phyloP scores from a whole-genome alignment of 2,797 vertebrate genomes.

The Psittacula echo region DNA sequence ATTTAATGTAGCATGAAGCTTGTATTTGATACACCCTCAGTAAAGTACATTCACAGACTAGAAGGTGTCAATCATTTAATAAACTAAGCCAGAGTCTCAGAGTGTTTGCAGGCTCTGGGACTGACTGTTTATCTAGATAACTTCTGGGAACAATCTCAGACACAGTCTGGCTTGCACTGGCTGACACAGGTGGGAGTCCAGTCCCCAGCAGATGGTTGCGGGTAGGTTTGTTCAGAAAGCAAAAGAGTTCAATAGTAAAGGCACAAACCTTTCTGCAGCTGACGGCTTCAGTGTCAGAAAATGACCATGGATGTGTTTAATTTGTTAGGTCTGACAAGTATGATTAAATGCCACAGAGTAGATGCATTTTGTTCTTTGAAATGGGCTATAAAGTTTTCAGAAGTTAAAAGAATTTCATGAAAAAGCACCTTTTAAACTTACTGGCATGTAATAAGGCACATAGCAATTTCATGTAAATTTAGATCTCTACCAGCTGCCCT shows the following conservation, averaged over 20 bases:
- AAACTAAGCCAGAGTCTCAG: background rate
- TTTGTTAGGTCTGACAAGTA: slow-evolving; percentile 20
- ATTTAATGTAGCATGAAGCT: background rate
- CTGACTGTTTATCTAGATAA: background rate
- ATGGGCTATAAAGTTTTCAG: background rate
- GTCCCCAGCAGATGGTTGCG: background rate
- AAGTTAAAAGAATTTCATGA: background rate
- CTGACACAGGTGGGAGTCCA: fast-evolving
- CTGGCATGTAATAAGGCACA: background rate
- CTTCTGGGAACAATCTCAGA: background rate
- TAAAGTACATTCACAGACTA: background rate
- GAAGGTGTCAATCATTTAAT: background rate
- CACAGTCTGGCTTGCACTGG: background rate
- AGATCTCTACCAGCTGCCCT: background rate
- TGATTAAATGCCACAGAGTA: background rate
- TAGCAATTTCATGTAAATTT: slow-evolving; percentile 14
- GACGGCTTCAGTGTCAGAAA: background rate
- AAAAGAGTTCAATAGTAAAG: background rate
- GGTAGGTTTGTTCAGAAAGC: background rate
- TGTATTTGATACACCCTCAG: background rate
- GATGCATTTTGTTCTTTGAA: background rate
- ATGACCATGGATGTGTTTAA: background rate
- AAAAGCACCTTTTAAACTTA: slow-evolving; percentile 7
- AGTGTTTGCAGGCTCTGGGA: fast-evolving
- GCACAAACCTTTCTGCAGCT: background rate